phyloP scores from a whole-genome alignment of 2,888 invertebrate genomes.

The Nomada fucata region DNA sequence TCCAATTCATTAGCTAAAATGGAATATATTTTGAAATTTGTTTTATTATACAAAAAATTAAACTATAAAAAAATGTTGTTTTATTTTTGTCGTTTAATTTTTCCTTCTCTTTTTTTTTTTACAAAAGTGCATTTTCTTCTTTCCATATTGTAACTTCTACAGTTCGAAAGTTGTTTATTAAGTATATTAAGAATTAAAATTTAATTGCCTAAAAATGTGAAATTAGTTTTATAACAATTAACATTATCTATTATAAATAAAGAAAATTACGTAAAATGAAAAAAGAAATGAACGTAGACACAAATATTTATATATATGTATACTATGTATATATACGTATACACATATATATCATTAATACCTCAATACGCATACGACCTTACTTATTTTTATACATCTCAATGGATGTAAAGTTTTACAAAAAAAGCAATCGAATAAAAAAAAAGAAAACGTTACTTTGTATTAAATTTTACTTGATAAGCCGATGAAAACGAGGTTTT shows the following conservation, averaged over 20 bases:
- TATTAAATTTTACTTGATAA: slow-evolving; percentile 44
- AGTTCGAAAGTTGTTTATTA: slow-evolving; percentile 3
- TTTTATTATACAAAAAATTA: not conserved
- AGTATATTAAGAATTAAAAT: not conserved
- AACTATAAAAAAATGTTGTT: slow-evolving; percentile 8
- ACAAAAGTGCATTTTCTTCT: slow-evolving; percentile 18
- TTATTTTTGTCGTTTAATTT: not conserved
- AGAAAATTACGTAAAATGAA: slow-evolving; percentile 3
- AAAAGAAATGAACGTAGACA: slow-evolving; percentile 15
- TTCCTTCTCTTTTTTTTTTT: no score
- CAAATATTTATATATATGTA: not conserved
- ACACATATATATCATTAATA: slow-evolving; percentile 11
- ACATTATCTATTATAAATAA: not conserved
- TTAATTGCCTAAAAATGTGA: not conserved
- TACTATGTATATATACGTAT: not conserved
- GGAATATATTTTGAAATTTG: not conserved
- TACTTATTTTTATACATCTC: slow-evolving; percentile 16
- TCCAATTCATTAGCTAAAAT: not conserved
- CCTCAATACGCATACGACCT: not conserved
- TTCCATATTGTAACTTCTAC: slow-evolving; percentile 2
- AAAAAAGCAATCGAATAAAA: slow-evolving; percentile 31
- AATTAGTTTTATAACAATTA: not conserved
- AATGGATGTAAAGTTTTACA: slow-evolving; percentile 12
- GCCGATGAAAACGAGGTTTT: slow-evolving; percentile 50
- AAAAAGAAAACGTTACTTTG: slow-evolving; percentile 9